phyloP scores from a whole-genome alignment of 2,113 vertebrate species.

The Neopipo cinnamomea region DNA sequence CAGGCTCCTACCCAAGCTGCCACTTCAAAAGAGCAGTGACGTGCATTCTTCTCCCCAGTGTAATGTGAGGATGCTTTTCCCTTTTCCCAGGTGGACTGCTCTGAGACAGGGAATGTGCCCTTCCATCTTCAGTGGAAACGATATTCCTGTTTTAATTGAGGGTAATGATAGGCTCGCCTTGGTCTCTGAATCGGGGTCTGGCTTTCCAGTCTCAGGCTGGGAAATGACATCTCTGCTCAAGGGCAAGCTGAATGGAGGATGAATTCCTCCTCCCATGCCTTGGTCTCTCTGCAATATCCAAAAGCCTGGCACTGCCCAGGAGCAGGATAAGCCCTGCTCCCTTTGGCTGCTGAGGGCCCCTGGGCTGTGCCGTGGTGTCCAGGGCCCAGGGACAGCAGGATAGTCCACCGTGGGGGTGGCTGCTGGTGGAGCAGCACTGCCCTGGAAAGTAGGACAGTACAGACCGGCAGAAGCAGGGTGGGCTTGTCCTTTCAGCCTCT shows the following conservation, averaged over 20 bases:
- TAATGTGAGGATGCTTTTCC: not conserved
- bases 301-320: not conserved
- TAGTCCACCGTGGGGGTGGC: not conserved
- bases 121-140: not conserved
- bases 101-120: not conserved
- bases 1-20: not conserved
- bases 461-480: not conserved
- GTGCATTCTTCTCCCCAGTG: not conserved
- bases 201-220: not conserved
- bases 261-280: not conserved
- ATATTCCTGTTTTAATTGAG: not conserved
- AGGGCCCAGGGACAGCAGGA: not conserved
- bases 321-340: not conserved
- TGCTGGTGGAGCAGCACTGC: not conserved
- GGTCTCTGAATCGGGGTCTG: not conserved
- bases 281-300: not conserved
- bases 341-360: not conserved
- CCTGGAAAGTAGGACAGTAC: not conserved
- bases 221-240: not conserved
- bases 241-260: not conserved
- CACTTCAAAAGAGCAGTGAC: not conserved
- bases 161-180: not conserved
- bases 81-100: not conserved
- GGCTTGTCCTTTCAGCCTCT: not conserved
- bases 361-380: fast-evolving